A percentile compares a stretch with the other conserved stretches of the same genome.
These are phyloP conservation scores for Chloromyia formosa DNA, from an alignment of 2,888 invertebrate species.

Conservation along the genomic window DNA sequence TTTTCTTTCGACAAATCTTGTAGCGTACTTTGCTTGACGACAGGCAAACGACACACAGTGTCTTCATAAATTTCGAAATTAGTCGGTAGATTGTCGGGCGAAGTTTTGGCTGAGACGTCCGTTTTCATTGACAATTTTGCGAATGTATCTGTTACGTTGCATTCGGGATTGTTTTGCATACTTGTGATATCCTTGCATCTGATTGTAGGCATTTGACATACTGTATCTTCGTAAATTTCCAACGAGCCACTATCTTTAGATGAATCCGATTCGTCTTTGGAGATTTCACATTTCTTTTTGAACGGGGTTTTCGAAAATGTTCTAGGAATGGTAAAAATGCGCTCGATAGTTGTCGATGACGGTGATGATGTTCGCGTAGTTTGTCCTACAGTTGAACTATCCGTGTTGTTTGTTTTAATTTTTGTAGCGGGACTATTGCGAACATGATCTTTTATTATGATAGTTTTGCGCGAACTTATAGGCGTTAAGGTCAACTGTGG, in stretches of 20 bases:
- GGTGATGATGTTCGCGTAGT: background rate
- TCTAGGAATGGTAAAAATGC: background rate
- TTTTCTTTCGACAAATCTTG: slow-evolving; percentile 11
- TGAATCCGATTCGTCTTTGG: background rate
- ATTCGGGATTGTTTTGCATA: background rate
- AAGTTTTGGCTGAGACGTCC: background rate
- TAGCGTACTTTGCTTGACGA: background rate
- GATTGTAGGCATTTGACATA: background rate
- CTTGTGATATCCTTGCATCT: background rate
- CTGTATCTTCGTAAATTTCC: slow-evolving; percentile 44
- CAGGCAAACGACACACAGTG: slow-evolving; percentile 9
- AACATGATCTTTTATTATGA: background rate
- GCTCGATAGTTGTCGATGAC: background rate
- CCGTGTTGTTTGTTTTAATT: background rate
- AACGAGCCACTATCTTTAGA: slow-evolving; percentile 9
- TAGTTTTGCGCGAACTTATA: background rate
- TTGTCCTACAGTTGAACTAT: background rate
- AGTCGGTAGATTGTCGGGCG: background rate
- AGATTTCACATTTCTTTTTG: slow-evolving; percentile 14
- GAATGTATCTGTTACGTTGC: background rate
- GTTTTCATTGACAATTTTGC: background rate
- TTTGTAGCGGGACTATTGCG: background rate
- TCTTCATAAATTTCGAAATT: slow-evolving; percentile 45
- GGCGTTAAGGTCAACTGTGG: background rate
- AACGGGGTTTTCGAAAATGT: slow-evolving; percentile 18